These are phyloP conservation scores for Grammomys dolichurus DNA, from an alignment of 2,113 vertebrate species.

Conservation along the genomic window DNA sequence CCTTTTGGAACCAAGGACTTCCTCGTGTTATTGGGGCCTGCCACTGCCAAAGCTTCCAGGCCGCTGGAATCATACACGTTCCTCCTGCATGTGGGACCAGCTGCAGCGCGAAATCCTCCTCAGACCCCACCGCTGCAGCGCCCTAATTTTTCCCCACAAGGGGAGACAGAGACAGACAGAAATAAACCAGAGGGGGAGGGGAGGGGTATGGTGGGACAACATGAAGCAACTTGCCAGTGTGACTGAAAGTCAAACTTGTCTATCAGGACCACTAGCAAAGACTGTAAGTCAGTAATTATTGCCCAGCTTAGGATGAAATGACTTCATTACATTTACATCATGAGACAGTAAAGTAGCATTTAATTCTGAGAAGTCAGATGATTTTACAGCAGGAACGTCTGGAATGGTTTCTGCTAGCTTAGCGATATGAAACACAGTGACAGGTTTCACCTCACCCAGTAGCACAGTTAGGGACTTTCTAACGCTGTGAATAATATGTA, in stretches of 20 bases:
- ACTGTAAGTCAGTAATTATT: constrained; percentile 10
- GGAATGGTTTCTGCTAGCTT: neutral
- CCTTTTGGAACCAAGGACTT: too few species aligned
- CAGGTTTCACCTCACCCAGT: neutral
- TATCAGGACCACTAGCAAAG: neutral
- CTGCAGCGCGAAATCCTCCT: too few species aligned
- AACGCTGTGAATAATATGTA: neutral
- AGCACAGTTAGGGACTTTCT: neutral
- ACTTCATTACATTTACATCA: neutral
- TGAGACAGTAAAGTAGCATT: neutral
- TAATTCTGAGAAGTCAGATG: constrained; percentile 39
- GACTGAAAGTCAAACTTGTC: neutral
- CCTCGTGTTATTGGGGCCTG: too few species aligned
- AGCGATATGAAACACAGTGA: neutral
- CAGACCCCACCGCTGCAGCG: too few species aligned
- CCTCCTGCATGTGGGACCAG: too few species aligned
- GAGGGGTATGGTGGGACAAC: neutral
- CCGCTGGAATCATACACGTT: too few species aligned
- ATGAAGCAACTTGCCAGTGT: neutral
- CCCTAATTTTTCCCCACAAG: too few species aligned
- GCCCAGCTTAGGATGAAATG: constrained; percentile 16
- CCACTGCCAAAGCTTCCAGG: too few species aligned
- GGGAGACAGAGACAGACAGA: neutral
- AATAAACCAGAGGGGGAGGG: neutral
- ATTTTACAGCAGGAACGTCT: constrained; percentile 1